A percentile compares a stretch with the other conserved stretches of the same genome.
These are phyloP conservation scores for Piscicola geometra DNA, from an alignment of 2,888 invertebrate genomes.

Conservation along the genomic window DNA sequence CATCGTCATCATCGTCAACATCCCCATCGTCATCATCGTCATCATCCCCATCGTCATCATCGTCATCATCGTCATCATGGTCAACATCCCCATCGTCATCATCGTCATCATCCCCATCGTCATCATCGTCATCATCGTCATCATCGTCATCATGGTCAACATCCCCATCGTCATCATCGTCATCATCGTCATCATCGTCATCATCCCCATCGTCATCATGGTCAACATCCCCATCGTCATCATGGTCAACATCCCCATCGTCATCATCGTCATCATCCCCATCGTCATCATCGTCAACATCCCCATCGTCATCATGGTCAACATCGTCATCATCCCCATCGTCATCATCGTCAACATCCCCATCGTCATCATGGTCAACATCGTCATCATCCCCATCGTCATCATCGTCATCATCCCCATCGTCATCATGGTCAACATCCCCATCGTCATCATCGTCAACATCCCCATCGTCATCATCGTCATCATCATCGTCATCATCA, in stretches of 20 bases:
- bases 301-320: not conserved
- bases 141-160: slow-evolving; percentile 31
- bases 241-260: not conserved
- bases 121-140: slow-evolving; percentile 31
- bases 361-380: not conserved
- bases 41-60: slow-evolving; percentile 28
- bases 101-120: slow-evolving; percentile 29
- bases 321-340: not conserved
- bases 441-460: not conserved
- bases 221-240: slow-evolving; percentile 10
- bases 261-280: slow-evolving; percentile 26
- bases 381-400: not conserved
- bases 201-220: slow-evolving; percentile 23
- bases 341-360: too few relatives aligned
- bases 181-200: slow-evolving; percentile 20
- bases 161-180: slow-evolving; percentile 32
- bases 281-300: too few relatives aligned
- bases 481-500: not conserved
- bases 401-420: not conserved
- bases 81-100: slow-evolving; percentile 25
- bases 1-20: slow-evolving; percentile 24
- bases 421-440: too few relatives aligned
- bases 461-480: not conserved
- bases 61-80: slow-evolving; percentile 15
- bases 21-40: slow-evolving; percentile 25